These are phyloP conservation scores for Halcyon leucocephala DNA, from an alignment of 2,797 vertebrate genomes.

Conservation along the genomic window DNA sequence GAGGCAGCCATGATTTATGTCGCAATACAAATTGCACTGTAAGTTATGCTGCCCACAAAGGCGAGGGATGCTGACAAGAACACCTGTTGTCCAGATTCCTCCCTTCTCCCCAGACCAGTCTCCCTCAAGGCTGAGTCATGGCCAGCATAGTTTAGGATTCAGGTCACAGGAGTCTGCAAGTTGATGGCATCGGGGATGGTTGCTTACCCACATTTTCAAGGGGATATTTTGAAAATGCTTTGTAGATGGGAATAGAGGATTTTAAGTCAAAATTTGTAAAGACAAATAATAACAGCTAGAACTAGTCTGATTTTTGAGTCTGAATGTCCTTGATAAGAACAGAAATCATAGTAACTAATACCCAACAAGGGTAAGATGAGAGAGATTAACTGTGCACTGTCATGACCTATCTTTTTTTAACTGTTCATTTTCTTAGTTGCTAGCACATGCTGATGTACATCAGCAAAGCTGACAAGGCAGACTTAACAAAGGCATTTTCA, in stretches of 20 bases:
- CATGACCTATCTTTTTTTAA: neutral
- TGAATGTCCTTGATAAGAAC: neutral
- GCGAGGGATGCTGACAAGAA: neutral
- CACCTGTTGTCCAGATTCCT: conserved; percentile 55
- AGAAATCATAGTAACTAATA: neutral
- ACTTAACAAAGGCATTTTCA: neutral
- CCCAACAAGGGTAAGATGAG: neutral
- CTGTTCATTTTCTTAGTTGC: neutral
- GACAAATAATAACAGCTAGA: neutral
- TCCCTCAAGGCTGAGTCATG: neutral
- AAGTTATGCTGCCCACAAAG: conserved; percentile 52
- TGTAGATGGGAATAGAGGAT: neutral
- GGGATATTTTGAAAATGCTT: neutral
- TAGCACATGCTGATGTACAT: neutral
- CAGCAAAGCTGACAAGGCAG: neutral
- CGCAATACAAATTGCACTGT: conserved; percentile 48
- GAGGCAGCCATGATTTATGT: conserved; percentile 50
- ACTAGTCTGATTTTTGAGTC: neutral
- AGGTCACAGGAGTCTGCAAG: neutral
- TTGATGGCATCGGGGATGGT: rapidly evolving
- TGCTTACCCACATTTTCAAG: neutral
- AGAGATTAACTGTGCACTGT: neutral
- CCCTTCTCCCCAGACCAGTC: neutral
- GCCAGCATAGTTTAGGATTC: neutral
- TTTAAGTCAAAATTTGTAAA: neutral